A percentile compares a stretch with the other conserved stretches of the same genome.
phyloP scores from a whole-genome alignment of 92 coral and sea anemone species.

The Parazoanthus darwini region DNA sequence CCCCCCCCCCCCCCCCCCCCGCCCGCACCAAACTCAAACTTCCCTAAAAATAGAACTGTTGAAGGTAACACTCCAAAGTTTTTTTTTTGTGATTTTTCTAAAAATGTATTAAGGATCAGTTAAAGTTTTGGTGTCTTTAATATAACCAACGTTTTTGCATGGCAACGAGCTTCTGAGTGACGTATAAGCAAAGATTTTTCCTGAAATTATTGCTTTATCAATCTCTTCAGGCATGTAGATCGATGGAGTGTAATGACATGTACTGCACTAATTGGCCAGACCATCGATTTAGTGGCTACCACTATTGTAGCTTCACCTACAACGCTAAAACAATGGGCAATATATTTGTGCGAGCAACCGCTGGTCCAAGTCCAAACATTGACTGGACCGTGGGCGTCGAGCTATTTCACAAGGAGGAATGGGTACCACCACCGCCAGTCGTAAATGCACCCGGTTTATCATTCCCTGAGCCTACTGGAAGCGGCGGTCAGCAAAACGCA shows the following conservation, averaged over 20 bases:
- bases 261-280: slow-evolving; percentile 47
- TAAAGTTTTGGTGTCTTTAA: too few relatives aligned
- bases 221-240: slow-evolving; percentile 32
- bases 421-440: slow-evolving; percentile 31
- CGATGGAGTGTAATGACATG: slow-evolving; percentile 24
- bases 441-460: background rate
- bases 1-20: too few relatives aligned
- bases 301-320: slow-evolving; percentile 51
- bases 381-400: slow-evolving; percentile 56
- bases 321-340: slow-evolving; percentile 33
- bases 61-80: too few relatives aligned
- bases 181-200: too few relatives aligned
- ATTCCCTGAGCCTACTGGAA: slow-evolving; percentile 36
- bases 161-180: too few relatives aligned
- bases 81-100: too few relatives aligned
- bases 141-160: too few relatives aligned
- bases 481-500: background rate
- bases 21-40: too few relatives aligned
- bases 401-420: slow-evolving; percentile 29
- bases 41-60: too few relatives aligned
- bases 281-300: slow-evolving; percentile 45
- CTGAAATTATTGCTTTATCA: too few relatives aligned
- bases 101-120: too few relatives aligned
- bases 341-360: slow-evolving; percentile 39
- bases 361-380: slow-evolving; percentile 50